Conservation (phyloP, 2,888 invertebrate genomes). For the Xanthostigma xanthostigma region DNA sequence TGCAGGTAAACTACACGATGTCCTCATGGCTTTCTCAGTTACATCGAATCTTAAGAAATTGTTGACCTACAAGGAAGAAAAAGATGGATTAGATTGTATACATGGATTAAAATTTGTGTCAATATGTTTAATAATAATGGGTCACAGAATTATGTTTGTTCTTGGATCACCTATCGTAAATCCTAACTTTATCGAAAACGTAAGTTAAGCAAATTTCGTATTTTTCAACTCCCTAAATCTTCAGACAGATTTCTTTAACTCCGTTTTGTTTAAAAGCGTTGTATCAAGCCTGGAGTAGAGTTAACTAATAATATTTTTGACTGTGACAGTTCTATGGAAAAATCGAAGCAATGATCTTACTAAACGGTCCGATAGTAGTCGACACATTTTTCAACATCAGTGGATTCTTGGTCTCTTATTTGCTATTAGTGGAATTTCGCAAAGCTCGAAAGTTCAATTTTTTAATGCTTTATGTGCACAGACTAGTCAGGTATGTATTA, state of each 20-base stretch:
- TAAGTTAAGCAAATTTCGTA: slow-evolving; percentile 10
- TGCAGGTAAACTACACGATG: slow-evolving; percentile 17
- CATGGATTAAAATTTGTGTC: slow-evolving; percentile 22
- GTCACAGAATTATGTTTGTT: slow-evolving; percentile 22
- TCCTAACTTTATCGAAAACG: slow-evolving; percentile 20
- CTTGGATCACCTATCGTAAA: slow-evolving; percentile 21
- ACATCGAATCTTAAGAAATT: slow-evolving; percentile 19
- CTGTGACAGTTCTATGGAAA: slow-evolving; percentile 15
- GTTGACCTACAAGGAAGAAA: slow-evolving; percentile 12
- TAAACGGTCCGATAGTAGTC: slow-evolving; percentile 50
- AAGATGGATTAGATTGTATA: slow-evolving; percentile 19
- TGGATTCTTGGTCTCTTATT: slow-evolving; percentile 49
- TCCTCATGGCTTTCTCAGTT: slow-evolving; percentile 19
- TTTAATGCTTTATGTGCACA: slow-evolving; percentile 40
- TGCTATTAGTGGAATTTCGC: slow-evolving; percentile 47
- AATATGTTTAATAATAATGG: slow-evolving; percentile 20
- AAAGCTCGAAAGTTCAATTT: slow-evolving; percentile 43
- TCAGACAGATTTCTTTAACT: too few relatives aligned
- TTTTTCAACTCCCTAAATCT: neutral
- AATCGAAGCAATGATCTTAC: slow-evolving; percentile 29
- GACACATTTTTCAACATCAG: slow-evolving; percentile 54
- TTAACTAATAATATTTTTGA: neutral
- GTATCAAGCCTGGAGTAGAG: too few relatives aligned
- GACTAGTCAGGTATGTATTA: slow-evolving; percentile 43
- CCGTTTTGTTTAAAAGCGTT: too few relatives aligned